Conservation (phyloP, 2,113 vertebrate genomes). For the Dipodomys merriami region DNA sequence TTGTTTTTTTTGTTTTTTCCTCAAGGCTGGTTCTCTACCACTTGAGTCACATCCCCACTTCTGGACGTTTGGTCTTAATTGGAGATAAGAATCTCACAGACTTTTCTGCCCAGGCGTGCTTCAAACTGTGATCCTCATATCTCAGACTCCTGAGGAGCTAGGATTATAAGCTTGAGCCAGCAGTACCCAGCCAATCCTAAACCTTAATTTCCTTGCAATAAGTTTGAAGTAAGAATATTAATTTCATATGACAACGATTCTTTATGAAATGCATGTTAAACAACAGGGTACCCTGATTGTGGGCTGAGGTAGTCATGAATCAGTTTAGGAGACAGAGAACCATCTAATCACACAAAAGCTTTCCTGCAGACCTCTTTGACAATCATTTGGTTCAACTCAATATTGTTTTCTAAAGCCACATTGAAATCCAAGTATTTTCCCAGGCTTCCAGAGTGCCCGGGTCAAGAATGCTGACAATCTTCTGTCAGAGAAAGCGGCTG, state of each 20-base stretch:
- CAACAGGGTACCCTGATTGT: neutral
- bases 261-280: neutral
- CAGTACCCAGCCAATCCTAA: neutral
- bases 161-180: neutral
- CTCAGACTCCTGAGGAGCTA: too few species aligned
- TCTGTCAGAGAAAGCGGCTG: conserved; percentile 77
- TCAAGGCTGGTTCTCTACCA: too few species aligned
- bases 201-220: neutral
- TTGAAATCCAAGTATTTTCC: conserved; percentile 79
- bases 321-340: neutral
- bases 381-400: neutral
- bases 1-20: too few species aligned
- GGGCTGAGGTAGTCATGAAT: neutral
- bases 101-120: too few species aligned
- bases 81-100: too few species aligned
- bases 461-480: conserved; percentile 86
- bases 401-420: conserved; percentile 53
- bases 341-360: conserved; percentile 24
- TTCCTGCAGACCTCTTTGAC: neutral
- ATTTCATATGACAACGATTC: neutral
- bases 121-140: too few species aligned
- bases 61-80: too few species aligned
- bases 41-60: too few species aligned
- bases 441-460: conserved; percentile 80
- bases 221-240: neutral